phyloP scores from a whole-genome alignment of 2,888 invertebrate species.

The Erebia ligea region DNA sequence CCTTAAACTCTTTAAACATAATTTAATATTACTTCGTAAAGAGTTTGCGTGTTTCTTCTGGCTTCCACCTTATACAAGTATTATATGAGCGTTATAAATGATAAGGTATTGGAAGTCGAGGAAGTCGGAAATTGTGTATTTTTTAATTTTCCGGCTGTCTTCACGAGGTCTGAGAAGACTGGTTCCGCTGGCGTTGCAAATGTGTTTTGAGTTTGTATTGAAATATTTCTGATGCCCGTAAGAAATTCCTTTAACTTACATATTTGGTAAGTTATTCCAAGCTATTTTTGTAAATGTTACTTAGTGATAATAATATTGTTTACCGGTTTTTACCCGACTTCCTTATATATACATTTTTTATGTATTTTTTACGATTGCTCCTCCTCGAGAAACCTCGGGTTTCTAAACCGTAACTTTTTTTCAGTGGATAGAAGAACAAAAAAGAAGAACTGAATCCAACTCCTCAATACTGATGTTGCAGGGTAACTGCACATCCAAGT shows the following conservation, averaged over 20 bases:
- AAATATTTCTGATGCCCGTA: slow-evolving; percentile 49
- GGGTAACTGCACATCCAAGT: too few species aligned
- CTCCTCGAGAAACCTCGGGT: too few species aligned
- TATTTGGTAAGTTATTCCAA: neutral
- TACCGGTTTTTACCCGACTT: too few species aligned
- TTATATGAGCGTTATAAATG: slow-evolving; percentile 10
- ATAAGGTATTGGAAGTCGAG: slow-evolving; percentile 37
- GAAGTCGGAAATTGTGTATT: slow-evolving; percentile 59
- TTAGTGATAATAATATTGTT: too few species aligned
- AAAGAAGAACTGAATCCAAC: too few species aligned
- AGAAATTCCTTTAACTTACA: neutral
- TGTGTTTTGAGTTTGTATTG: slow-evolving; percentile 61
- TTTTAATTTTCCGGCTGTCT: slow-evolving; percentile 82
- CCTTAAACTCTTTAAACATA: too few species aligned
- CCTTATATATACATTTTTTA: too few species aligned
- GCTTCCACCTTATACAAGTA: neutral
- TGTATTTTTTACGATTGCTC: too few species aligned
- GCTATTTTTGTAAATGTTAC: neutral
- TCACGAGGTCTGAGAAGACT: slow-evolving; percentile 60
- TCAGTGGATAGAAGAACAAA: too few species aligned
- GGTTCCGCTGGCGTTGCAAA: slow-evolving; percentile 54
- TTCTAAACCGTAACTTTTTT: too few species aligned
- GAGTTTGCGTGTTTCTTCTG: neutral
- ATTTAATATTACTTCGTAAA: too few species aligned
- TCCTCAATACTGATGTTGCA: too few species aligned